A percentile compares a stretch with the other conserved stretches of the same genome.
These are phyloP conservation scores for Drosophila gaucha DNA, from an alignment of 2,888 invertebrate genomes.

Conservation along the genomic window DNA sequence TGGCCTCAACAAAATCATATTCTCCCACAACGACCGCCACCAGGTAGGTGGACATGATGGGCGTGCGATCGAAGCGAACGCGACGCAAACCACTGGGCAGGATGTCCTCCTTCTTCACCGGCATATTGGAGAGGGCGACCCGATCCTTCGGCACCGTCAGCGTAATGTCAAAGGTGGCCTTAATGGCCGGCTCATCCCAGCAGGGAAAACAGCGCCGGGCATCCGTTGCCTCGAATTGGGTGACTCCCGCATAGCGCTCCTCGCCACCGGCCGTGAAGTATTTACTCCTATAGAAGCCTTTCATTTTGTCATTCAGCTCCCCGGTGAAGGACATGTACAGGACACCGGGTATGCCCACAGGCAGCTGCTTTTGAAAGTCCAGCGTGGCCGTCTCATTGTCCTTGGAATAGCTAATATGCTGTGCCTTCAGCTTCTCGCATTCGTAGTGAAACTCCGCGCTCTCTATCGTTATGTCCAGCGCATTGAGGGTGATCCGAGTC, in stretches of 20 bases:
- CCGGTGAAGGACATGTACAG: conserved; percentile 92
- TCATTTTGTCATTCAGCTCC: conserved; percentile 95
- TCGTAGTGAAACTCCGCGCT: conserved; percentile 86
- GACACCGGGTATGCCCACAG: conserved; percentile 86
- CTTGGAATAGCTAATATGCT: conserved; percentile 77
- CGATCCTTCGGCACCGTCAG: conserved; percentile 92
- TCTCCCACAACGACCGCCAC: conserved; percentile 97
- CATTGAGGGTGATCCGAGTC: conserved; percentile 90
- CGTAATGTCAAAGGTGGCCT: conserved; percentile 96
- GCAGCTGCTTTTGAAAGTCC: conserved; percentile 87
- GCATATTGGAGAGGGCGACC: conserved; percentile 97
- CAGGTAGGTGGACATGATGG: conserved; percentile 97
- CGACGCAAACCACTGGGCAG: conserved; percentile 85
- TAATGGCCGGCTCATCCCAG: conserved; percentile 98
- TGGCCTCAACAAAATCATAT: conserved; percentile 95
- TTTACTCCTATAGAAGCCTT: conserved; percentile 97
- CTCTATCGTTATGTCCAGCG: conserved; percentile 90
- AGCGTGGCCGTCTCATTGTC: conserved; percentile 90
- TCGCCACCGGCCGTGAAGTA: conserved; percentile 90
- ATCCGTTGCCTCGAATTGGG: conserved; percentile 96
- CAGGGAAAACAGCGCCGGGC: conserved; percentile 98
- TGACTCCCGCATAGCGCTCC: conserved; percentile 93
- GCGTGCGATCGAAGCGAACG: conserved; percentile 92
- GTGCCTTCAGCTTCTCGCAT: conserved; percentile 83
- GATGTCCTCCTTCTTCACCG: conserved; percentile 85